phyloP scores from a whole-genome alignment of 1,140 invertebrate species.

The Apis laboriosa region DNA sequence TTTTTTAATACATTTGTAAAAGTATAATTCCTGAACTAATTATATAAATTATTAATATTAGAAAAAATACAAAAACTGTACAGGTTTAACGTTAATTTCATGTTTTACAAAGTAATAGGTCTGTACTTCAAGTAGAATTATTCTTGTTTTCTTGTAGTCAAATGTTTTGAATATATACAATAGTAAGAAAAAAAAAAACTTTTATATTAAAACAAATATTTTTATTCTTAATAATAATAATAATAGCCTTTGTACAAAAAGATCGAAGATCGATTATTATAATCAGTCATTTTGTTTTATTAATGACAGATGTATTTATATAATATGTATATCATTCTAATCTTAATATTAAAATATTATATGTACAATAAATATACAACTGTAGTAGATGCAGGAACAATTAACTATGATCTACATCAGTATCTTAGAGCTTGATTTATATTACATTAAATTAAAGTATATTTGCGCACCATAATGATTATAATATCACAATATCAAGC shows the following conservation, averaged over 20 bases:
- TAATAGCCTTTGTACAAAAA: conserved; percentile 21
- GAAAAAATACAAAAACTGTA: conserved; percentile 46
- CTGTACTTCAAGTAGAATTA: conserved; percentile 22
- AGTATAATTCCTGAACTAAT: conserved; percentile 24
- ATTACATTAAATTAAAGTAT: conserved; percentile 50
- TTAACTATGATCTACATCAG: conserved; percentile 69
- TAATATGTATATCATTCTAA: conserved; percentile 70
- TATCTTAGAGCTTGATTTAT: conserved; percentile 50
- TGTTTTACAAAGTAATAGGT: conserved; percentile 36
- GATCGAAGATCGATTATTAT: conserved; percentile 26
- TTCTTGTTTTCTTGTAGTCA: conserved; percentile 25
- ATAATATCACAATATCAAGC: conserved; percentile 69
- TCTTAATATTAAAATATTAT: conserved; percentile 69
- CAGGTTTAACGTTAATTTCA: conserved; percentile 57
- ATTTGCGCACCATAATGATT: conserved; percentile 64
- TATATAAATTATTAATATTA: conserved; percentile 44
- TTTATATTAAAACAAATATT: conserved; percentile 11
- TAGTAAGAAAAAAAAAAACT: background rate
- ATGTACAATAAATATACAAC: conserved; percentile 79
- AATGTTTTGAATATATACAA: conserved; percentile 25
- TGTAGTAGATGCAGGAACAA: conserved; percentile 74
- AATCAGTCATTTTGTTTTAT: conserved; percentile 60
- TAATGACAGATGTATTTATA: conserved; percentile 66
- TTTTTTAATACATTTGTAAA: conserved; percentile 26
- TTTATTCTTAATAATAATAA: conserved; percentile 32